Percentiles rank a stretch among this genome's conserved stretches.
phyloP scores from a whole-genome alignment of 2,888 invertebrate species.

The Caenorhabditis japonica region DNA sequence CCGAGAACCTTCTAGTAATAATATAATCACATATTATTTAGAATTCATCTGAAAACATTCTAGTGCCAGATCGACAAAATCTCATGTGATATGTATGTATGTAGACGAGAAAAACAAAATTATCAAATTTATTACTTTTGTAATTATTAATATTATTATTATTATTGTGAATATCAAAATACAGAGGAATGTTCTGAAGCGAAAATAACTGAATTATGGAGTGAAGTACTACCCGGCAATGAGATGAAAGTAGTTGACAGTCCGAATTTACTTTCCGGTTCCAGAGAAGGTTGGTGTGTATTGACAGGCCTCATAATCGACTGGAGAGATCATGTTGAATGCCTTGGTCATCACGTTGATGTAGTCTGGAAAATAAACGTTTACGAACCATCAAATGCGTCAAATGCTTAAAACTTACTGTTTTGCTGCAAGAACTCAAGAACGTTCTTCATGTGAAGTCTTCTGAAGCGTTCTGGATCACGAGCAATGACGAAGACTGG shows the following conservation, averaged over 20 bases:
- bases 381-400: background rate
- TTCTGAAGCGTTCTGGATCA: slow-evolving; percentile 76
- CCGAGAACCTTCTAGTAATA: no score
- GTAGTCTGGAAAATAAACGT: slow-evolving; percentile 71
- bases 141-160: slow-evolving; percentile 25
- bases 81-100: no score
- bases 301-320: slow-evolving; percentile 77
- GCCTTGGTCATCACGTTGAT: slow-evolving; percentile 78
- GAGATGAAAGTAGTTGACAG: slow-evolving; percentile 45
- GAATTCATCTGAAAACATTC: no score
- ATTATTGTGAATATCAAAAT: slow-evolving; percentile 4
- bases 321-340: slow-evolving; percentile 78
- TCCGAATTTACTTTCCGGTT: slow-evolving; percentile 72
- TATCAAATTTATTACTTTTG: background rate
- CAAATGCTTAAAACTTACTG: slow-evolving; percentile 65
- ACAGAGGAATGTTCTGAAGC: slow-evolving; percentile 17
- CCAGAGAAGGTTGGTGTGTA: slow-evolving; percentile 78
- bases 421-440: slow-evolving; percentile 77
- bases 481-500: slow-evolving; percentile 77
- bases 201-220: slow-evolving; percentile 11
- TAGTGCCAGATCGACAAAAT: no score
- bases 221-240: slow-evolving; percentile 36
- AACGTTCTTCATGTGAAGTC: slow-evolving; percentile 76
- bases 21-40: no score
- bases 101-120: no score